phyloP scores from a whole-genome alignment of 2,113 vertebrate species.

The Grallaria varia region DNA sequence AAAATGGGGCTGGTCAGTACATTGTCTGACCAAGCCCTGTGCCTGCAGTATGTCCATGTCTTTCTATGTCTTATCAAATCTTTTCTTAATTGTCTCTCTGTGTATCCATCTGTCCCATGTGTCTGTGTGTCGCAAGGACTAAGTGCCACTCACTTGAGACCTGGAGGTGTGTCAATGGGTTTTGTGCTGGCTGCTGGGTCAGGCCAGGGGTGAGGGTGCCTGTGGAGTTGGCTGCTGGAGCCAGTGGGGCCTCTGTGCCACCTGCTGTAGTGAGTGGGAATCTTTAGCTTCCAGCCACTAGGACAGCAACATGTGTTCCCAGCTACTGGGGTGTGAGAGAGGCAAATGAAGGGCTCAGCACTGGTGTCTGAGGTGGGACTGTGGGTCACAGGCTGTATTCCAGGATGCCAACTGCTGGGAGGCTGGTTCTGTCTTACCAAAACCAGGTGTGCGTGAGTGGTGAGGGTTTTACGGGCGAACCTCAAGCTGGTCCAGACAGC shows the following conservation, averaged over 20 bases:
- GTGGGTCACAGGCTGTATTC: neutral
- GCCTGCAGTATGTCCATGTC: neutral
- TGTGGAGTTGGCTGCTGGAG: neutral
- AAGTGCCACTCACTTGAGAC: neutral
- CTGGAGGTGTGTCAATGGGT: neutral
- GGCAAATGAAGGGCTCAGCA: neutral
- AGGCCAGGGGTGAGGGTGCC: neutral
- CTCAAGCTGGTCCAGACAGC: neutral
- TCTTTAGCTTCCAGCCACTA: neutral
- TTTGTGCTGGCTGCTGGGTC: neutral
- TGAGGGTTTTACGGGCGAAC: neutral
- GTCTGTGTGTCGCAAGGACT: neutral
- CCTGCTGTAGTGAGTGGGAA: neutral
- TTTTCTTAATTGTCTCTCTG: neutral
- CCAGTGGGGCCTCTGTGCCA: neutral
- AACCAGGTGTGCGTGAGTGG: rapidly evolving
- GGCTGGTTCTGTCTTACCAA: neutral
- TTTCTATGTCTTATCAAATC: neutral
- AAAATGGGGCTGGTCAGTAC: neutral
- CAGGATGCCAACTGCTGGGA: neutral
- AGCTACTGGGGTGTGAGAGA: neutral
- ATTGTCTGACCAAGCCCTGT: neutral
- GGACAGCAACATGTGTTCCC: neutral
- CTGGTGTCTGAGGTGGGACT: rapidly evolving
- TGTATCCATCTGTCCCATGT: rapidly evolving